A percentile compares a stretch with the other conserved stretches of the same genome.
These are phyloP conservation scores for Cryptoprocta ferox DNA, from an alignment of 2,797 vertebrate species.

Conservation along the genomic window DNA sequence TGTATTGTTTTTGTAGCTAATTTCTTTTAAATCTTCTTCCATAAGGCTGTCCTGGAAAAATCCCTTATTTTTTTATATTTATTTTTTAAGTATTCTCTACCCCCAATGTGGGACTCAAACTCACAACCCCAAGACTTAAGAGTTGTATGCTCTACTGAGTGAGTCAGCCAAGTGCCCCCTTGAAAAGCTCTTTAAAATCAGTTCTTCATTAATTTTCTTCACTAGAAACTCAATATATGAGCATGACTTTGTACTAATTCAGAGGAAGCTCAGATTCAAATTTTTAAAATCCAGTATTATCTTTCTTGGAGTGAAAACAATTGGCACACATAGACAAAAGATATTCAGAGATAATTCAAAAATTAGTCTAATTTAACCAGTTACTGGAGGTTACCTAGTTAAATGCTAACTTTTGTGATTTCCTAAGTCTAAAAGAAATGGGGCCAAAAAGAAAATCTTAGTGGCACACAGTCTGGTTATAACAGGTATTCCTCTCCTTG, in stretches of 20 bases:
- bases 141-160: background rate
- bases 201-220: background rate
- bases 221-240: constrained; percentile 7
- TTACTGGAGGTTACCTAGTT: background rate
- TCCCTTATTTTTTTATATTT: background rate
- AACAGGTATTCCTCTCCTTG: background rate
- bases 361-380: background rate
- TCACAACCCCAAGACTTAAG: background rate
- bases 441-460: constrained; percentile 11
- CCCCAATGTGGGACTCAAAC: background rate
- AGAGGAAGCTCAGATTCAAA: constrained; percentile 21
- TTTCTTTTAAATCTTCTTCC: background rate
- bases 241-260: background rate
- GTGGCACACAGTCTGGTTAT: background rate
- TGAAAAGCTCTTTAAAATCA: background rate
- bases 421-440: background rate
- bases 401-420: background rate
- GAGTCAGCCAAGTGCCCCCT: background rate
- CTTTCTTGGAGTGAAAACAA: background rate
- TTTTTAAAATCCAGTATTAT: constrained; percentile 2
- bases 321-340: background rate
- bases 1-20: background rate
- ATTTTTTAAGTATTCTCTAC: background rate
- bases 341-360: background rate
- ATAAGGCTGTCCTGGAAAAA: background rate